phyloP scores from a whole-genome alignment of 1,140 invertebrate species.

The Polypedilum pembai region DNA sequence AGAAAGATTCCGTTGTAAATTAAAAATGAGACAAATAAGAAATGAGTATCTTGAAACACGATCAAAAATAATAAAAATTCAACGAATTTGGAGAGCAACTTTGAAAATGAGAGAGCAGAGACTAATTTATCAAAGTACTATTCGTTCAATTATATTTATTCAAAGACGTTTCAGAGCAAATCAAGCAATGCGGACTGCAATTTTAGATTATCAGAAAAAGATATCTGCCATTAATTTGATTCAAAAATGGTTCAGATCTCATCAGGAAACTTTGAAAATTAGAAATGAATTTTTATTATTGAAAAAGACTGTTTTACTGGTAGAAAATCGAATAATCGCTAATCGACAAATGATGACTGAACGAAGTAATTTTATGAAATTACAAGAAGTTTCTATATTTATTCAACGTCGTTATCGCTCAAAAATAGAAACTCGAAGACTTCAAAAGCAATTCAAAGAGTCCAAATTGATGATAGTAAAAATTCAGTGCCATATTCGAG shows the following conservation, averaged over 20 bases:
- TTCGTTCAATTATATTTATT: constrained; percentile 37
- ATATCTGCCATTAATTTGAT: constrained; percentile 41
- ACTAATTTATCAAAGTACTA: constrained; percentile 38
- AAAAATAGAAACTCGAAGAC: constrained; percentile 35
- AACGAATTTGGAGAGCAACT: constrained; percentile 44
- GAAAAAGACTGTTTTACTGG: constrained; percentile 32
- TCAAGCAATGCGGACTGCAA: constrained; percentile 40
- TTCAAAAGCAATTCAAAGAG: constrained; percentile 30
- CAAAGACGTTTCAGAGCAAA: constrained; percentile 45
- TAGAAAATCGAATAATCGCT: constrained; percentile 36
- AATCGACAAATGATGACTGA: constrained; percentile 34
- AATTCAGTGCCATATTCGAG: constrained; percentile 45
- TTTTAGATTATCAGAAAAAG: constrained; percentile 40
- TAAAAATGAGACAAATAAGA: constrained; percentile 40
- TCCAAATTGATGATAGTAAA: constrained; percentile 41
- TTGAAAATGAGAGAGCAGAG: constrained; percentile 34
- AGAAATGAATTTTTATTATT: constrained; percentile 33
- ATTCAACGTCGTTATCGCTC: constrained; percentile 43
- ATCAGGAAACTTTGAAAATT: constrained; percentile 34
- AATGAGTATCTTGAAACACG: constrained; percentile 37
- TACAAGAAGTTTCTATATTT: constrained; percentile 38
- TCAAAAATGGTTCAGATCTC: constrained; percentile 45
- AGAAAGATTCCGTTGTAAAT: constrained; percentile 43
- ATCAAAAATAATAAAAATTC: constrained; percentile 41
- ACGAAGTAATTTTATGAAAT: constrained; percentile 31